These are phyloP conservation scores for Ceratosolen solmsi DNA, from an alignment of 1,140 invertebrate species.

Conservation along the genomic window DNA sequence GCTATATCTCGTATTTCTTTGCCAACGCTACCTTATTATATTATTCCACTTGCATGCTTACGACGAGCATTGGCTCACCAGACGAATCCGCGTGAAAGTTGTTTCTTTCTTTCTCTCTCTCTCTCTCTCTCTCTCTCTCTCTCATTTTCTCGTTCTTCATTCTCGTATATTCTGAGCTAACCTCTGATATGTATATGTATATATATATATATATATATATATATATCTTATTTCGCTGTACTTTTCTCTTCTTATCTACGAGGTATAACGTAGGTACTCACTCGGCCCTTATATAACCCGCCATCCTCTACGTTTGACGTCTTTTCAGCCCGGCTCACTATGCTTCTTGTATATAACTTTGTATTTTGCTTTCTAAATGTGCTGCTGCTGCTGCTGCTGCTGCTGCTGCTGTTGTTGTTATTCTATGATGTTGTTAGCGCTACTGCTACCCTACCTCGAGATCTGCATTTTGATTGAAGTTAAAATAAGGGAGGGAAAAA, in stretches of 20 bases:
- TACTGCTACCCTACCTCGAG: conserved; percentile 15
- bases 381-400: background rate
- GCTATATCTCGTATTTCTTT: conserved; percentile 3
- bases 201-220: background rate
- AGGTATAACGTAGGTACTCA: background rate
- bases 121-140: conserved; percentile 7
- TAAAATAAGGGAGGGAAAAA: conserved; percentile 9
- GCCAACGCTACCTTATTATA: conserved; percentile 45
- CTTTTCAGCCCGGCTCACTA: conserved; percentile 23
- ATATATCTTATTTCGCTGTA: conserved; percentile 40
- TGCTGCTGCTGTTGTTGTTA: background rate
- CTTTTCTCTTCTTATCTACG: conserved; percentile 46
- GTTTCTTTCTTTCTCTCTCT: conserved; percentile 22
- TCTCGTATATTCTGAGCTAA: conserved; percentile 21
- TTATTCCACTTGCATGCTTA: conserved; percentile 49
- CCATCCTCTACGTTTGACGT: background rate
- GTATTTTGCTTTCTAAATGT: conserved; percentile 39
- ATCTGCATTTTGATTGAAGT: conserved; percentile 49
- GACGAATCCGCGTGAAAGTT: conserved; percentile 24
- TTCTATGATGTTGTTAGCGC: background rate
- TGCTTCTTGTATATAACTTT: conserved; percentile 7
- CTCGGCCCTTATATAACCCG: conserved; percentile 25
- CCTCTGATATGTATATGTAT: background rate
- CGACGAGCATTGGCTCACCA: conserved; percentile 25
- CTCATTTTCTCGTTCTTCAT: conserved; percentile 28